Conservation (phyloP, 2,797 vertebrate genomes). For the Microhierax caerulescens region DNA sequence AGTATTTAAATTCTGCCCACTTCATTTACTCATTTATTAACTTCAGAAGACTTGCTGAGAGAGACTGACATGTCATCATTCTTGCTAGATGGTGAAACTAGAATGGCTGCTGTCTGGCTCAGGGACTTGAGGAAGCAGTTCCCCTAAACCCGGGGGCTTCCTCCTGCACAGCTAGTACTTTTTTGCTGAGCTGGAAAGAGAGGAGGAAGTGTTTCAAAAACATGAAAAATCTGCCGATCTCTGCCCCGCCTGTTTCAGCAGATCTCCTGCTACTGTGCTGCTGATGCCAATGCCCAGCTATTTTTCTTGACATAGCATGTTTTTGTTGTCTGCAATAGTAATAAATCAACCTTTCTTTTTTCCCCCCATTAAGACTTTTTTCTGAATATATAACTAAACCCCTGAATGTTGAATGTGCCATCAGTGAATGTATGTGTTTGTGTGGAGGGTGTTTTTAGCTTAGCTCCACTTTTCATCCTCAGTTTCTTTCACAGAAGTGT, state of each 20-base stretch:
- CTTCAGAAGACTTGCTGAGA: constrained; percentile 41
- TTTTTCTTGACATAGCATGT: background rate
- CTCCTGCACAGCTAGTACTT: background rate
- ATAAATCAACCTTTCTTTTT: background rate
- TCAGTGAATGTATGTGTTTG: background rate
- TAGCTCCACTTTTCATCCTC: background rate
- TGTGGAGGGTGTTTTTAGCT: background rate
- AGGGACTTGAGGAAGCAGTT: background rate
- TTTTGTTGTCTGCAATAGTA: background rate
- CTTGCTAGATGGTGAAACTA: background rate
- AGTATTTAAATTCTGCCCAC: constrained; percentile 68
- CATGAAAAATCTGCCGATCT: background rate
- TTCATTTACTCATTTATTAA: constrained; percentile 64
- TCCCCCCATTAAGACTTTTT: background rate
- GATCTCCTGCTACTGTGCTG: background rate
- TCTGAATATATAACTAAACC: background rate
- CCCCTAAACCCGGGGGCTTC: background rate
- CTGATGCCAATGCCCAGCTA: constrained; percentile 2
- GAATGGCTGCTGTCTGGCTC: constrained; percentile 40
- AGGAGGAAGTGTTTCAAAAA: constrained; percentile 26
- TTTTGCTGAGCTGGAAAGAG: background rate
- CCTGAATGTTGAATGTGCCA: background rate
- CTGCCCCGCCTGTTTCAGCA: constrained; percentile 19
- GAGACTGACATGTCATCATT: constrained; percentile 15
- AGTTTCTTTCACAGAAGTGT: background rate